Evolutionary conservation across 2,888 invertebrate genomes (phyloP), one percentile per base, ranked within the genome.

Genomic region (Cephus runcator): DNA sequence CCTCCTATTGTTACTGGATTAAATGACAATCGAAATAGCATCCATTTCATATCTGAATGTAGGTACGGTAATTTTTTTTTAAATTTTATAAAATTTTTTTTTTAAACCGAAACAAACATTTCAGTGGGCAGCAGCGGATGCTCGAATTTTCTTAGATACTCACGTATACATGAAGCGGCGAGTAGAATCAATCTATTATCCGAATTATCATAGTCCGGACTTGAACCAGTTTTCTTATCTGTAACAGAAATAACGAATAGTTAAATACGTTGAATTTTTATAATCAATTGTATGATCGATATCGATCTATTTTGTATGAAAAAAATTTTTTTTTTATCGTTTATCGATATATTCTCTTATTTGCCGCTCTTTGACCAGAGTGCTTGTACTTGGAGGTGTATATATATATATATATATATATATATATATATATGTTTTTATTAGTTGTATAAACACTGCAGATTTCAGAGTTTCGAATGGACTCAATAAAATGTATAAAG

Each of bases 81-180:
- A 36, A 36, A 36, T 36, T 36, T 1, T 36, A 4, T 36, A 36
- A 35, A 0, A 40, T 40, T 36, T 12, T 4, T 36, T 40, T 40
- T 40, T 12, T 31, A 12, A 40, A 40, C 15, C 15, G 15, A 40
- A 40, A 40, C 2, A 11, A 12, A 40, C 15, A 6, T 40, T 40
- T 40, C 40, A 6, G 2, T 6, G 15, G 6, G 6, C 6, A 40
- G 15, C 4, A 40, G 15, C 4, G 6, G 6, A 40, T 2, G 6
- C 40, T 40, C 40, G 6, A 9, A 56, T 23, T 11, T 71, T 23
- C 11, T 1, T 71, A n/a, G 75, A 78, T 85, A 90, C 90, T 90
- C 80, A 90, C 90, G 90, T 90, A 90, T 90, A 89, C 90, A 90
- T 90, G 90, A 88, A 90, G 90, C 89, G 89, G 88, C 90, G 90